These are phyloP conservation scores for Rhynchomys soricoides DNA, from an alignment of 2,113 vertebrate species.

Conservation along the genomic window DNA sequence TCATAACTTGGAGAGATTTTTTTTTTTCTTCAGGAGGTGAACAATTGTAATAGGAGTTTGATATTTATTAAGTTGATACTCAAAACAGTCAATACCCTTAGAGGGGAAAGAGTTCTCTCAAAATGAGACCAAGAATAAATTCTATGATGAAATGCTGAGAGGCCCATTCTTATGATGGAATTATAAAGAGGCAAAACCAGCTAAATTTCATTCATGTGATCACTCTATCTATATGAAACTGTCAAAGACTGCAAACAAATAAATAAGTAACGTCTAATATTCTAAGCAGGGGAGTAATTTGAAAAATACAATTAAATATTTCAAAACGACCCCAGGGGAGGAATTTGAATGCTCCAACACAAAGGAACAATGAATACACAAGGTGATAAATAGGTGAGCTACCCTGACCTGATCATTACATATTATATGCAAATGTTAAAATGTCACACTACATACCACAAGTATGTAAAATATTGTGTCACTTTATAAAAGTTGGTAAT, in stretches of 20 bases:
- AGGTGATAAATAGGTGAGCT: not conserved
- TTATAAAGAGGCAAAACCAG: not conserved
- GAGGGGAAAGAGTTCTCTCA: conserved; percentile 64
- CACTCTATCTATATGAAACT: not conserved
- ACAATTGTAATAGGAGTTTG: conserved; percentile 72
- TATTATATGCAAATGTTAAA: not conserved
- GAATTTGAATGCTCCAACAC: not conserved
- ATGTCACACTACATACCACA: not conserved
- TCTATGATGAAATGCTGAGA: not conserved
- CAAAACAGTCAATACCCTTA: conserved; percentile 74
- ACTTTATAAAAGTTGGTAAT: conserved; percentile 39
- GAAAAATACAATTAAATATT: not conserved
- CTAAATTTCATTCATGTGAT: not conserved
- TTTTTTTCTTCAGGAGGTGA: conserved; percentile 70
- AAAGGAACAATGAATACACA: not conserved
- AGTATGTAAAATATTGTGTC: not conserved
- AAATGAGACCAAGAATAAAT: conserved; percentile 64
- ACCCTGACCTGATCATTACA: not conserved
- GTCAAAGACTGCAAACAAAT: not conserved
- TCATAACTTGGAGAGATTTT: conserved; percentile 74
- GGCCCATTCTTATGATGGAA: not conserved
- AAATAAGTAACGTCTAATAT: not conserved
- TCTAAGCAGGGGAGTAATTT: not conserved
- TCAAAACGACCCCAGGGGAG: not conserved
- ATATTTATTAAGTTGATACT: conserved; percentile 77